Base-by-base conservation (phyloP, 2,113 vertebrate species). In the Callipepla californica region DNA sequence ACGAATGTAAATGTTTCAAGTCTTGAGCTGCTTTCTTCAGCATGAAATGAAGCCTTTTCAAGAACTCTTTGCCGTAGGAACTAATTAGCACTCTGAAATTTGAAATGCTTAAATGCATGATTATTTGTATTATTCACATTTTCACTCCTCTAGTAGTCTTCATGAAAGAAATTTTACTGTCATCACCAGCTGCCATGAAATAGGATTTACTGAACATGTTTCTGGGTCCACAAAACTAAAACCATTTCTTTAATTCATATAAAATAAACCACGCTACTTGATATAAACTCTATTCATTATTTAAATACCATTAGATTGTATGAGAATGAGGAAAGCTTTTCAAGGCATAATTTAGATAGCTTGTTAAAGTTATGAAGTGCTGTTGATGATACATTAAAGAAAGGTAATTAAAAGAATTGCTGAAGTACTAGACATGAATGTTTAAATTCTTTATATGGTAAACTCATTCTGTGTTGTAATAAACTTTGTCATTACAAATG, bases 71-170 rank as follows among this genome's bases (percentile, higher is more conserved):
- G 63, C 69, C 7, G 9, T 32, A 89, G 34, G 73, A 90, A 40
- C 34, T 94, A 96, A 96, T 92, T 89, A 92, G 72, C 70, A 67
- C 26, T 94, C 58, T 92, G 89, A 96, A 90, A 95, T 93, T 3
- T 94, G 72, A 97, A 91, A 40, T 25, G 51, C n/a, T 91, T 79
- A 94, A 91, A 91, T 32, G 36, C 53, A 48, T 80, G 36, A 89
- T 92, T 94, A 93, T 96, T 97, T 93, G 5, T 87, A 77, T 92
- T 93, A 86, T 91, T 97, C 90, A 85, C 66, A 69, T 79, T 96
- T 96, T 89, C 78, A 16, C 58, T 78, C 50, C 84, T 94, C 45
- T 26, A 91, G 51, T 85, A 75, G 59, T 94, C 57, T 88, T 93
- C 78, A 42, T 94, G 78, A 95, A 93, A 89, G 55, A 89, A 93